A percentile compares a stretch with the other conserved stretches of the same genome.
Conservation (phyloP, 2,888 invertebrate genomes). For the Poecilus cupreus region DNA sequence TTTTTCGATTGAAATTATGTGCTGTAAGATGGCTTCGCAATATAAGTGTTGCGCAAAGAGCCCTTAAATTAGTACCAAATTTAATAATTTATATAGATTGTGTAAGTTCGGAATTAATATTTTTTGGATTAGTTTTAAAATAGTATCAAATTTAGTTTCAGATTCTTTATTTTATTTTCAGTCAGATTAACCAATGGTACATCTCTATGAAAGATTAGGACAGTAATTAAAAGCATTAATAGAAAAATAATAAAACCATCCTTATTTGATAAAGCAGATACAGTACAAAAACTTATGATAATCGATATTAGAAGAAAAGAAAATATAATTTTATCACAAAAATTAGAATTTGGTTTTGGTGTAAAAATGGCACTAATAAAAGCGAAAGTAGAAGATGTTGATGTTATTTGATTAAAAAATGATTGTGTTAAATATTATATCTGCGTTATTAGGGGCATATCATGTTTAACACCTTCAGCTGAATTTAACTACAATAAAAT, state of each 20-base stretch:
- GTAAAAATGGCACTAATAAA: conserved; percentile 19
- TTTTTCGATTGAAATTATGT: background rate
- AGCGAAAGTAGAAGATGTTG: background rate
- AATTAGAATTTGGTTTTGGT: background rate
- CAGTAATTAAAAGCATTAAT: background rate
- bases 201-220: background rate
- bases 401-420: too few species aligned
- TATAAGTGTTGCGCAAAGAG: conserved; percentile 7
- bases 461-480: background rate
- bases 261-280: background rate
- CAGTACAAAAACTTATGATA: background rate
- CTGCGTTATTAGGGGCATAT: conserved; percentile 2
- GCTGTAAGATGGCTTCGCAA: background rate
- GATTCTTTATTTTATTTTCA: background rate
- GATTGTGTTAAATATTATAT: too few species aligned
- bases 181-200: background rate
- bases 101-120: background rate
- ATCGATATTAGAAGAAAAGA: conserved; percentile 4
- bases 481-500: background rate
- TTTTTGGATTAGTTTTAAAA: background rate
- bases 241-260: background rate
- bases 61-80: background rate
- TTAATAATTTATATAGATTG: background rate
- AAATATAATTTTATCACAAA: background rate
- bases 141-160: background rate